Base-by-base conservation (phyloP, 2,888 invertebrate species). In the Parelbella ahira region DNA sequence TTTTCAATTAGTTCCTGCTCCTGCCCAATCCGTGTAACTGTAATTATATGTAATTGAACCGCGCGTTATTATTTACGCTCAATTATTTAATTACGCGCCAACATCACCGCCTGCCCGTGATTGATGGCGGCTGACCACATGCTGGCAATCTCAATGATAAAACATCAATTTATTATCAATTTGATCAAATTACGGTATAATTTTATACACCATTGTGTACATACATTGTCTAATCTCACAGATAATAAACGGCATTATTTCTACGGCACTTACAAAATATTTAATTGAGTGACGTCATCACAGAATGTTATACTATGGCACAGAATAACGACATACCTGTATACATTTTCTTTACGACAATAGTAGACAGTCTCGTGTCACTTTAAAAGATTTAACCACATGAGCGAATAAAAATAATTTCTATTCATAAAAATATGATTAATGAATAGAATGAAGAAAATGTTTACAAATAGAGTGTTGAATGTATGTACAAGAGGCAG, bases 21-120 rank as follows among this genome's bases (percentile, higher is more conserved):
- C n/a, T n/a, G n/a, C n/a, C 27, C 33, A 41, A 41, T 21, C 27
- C 21, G 41, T 28, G n/a, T 21, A 13, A n/a, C 11, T 3, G 21
- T 41, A 41, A 41, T 41, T 41, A 41, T 41, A 41, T 33, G 27
- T 41, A 27, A 33, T 41, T 13, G 25, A 41, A 33, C 27, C 33
- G 12, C 13, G 41, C 27, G 32, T 25, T 33, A 33, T 33, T 41
- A 41, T 41, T 33, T 41, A 41, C 33, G 41, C 33, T 41, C 41
- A 41, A 33, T 41, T 41, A 41, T 41, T 41, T 41, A 41, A 41
- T 41, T 41, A 33, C 13, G 9, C 10, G 9, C 5, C 7, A 27
- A 13, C 11, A 25, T 15, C 15, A 2, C 24, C 12, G 9, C 11
- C 25, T 11, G 19, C 15, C 12, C 4, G 7, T 41, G 33, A 41